A percentile compares a stretch with the other conserved stretches of the same genome.
Evolutionary conservation across 2,888 invertebrate genomes (phyloP).

Genomic region (Lycia hirtaria): DNA sequence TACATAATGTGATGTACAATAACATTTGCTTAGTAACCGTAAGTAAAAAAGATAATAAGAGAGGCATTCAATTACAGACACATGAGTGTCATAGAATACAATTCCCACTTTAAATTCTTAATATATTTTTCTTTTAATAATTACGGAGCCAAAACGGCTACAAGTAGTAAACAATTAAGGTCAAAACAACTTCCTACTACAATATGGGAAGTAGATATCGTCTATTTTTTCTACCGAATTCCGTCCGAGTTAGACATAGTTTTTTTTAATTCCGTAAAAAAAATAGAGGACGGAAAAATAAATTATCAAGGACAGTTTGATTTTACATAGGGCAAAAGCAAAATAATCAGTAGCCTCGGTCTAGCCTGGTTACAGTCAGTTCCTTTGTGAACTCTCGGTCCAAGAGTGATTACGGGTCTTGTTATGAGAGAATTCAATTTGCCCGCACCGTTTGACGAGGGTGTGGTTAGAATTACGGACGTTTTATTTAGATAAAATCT

Average conservation of each 20-base stretch:
- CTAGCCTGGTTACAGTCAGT: slow-evolving; percentile 21
- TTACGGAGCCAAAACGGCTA: not conserved
- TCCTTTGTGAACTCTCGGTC: slow-evolving; percentile 56
- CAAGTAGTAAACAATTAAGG: not conserved
- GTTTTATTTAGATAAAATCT: slow-evolving; percentile 71
- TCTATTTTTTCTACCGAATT: slow-evolving; percentile 1
- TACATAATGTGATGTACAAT: no score
- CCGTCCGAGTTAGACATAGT: not conserved
- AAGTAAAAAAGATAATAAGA: no score
- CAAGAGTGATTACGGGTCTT: slow-evolving; percentile 60
- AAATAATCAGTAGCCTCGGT: slow-evolving; percentile 36
- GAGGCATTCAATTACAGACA: no score
- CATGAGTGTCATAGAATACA: no score
- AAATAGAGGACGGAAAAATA: slow-evolving; percentile 36
- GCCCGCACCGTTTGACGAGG: slow-evolving; percentile 61
- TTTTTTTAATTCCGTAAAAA: no score
- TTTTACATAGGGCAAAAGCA: slow-evolving; percentile 30
- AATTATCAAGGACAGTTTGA: slow-evolving; percentile 33
- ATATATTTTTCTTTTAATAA: no score
- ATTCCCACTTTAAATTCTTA: no score
- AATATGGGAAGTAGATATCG: slow-evolving; percentile 12
- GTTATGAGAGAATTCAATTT: slow-evolving; percentile 71
- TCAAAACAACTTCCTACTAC: slow-evolving; percentile 6
- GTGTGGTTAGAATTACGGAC: slow-evolving; percentile 63
- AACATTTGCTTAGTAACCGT: no score